Base-by-base conservation (phyloP, 2,797 vertebrate species). In the Chelmon rostratus region DNA sequence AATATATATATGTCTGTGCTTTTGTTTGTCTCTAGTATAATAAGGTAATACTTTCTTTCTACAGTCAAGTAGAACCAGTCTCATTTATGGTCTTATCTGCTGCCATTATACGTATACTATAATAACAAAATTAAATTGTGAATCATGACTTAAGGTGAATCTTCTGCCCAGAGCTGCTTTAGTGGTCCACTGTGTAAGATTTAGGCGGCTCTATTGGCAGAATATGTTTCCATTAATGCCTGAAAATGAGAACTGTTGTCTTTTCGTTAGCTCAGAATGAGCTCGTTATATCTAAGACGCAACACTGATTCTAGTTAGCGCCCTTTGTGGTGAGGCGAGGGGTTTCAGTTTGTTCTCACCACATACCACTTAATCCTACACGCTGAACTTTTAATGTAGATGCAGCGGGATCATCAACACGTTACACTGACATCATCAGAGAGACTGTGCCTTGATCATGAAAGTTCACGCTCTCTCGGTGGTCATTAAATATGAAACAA, bases 401-500 rank as follows among this genome's bases (percentile, higher is more conserved):
- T 25, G 8, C 44, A 57, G 25, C 8, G 16, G 31, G 12, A 23
- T 11, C 47, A 54, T 53, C 19, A 50, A 9, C 16, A 52, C 31
- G n/a, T 62, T 35, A 31, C 31, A 35, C 18, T 46, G 28, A 25
- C 49, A 31, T 35, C n/a, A n/a, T 59, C 28, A 19, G 49, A 64
- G 42, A 54, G 19, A 7, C 63, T 23, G 42, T 44, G 12, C 56
- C 31, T 28, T 33, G 23, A 37, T 59, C 15, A 4, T 58, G 42
- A 53, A 21, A 5, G 8, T 74, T 57, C 28, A 2, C 5, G 12
- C 6, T 21, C 16, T 16, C 6, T 56, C 23, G 7, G 31, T 21
- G 7, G 19, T 44, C 65, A 44, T 47, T n/a, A 68, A 65, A 81
- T 65, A 25, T 70, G 49, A 9, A 64, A 35, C 52, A 38, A 63